Percentiles rank a stretch among this genome's conserved stretches.
These are phyloP conservation scores for Lagenorhynchus albirostris DNA, from an alignment of 2,113 vertebrate genomes.

Conservation along the genomic window DNA sequence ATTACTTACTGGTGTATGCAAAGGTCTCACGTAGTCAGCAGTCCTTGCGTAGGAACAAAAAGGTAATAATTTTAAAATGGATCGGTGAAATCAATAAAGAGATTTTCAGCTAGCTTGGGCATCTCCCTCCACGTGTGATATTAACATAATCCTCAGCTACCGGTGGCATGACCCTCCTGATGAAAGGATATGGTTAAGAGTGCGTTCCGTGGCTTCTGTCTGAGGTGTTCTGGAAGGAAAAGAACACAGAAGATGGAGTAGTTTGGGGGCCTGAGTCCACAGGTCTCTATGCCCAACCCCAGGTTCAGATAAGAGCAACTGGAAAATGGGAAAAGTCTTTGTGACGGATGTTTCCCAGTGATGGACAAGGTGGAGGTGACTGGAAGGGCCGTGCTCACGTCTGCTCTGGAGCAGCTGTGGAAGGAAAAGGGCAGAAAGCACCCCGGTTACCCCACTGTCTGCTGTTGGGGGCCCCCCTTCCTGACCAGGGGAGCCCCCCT, in stretches of 20 bases:
- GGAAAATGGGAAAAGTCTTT: not conserved
- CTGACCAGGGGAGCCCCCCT: not conserved
- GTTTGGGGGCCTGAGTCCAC: not conserved
- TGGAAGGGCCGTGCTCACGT: not conserved
- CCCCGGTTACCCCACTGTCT: not conserved
- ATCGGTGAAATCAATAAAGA: not conserved
- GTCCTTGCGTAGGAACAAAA: not conserved
- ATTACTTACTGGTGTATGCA: not conserved
- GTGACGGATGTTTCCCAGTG: not conserved
- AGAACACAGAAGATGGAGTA: not conserved
- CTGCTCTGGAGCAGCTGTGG: not conserved
- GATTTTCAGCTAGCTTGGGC: not conserved
- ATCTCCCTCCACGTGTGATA: not conserved
- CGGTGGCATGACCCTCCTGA: accelerated
- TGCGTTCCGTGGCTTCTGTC: not conserved
- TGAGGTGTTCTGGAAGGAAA: not conserved
- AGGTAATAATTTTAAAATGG: not conserved
- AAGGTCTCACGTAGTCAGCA: not conserved
- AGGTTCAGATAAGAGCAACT: not conserved
- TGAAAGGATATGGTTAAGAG: not conserved
- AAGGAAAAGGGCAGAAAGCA: not conserved
- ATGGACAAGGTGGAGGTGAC: not conserved
- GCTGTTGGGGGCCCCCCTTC: accelerated
- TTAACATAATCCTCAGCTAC: not conserved
- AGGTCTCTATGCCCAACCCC: not conserved